phyloP scores from a whole-genome alignment of 2,797 vertebrate species.

The Eidolon dupreanum region DNA sequence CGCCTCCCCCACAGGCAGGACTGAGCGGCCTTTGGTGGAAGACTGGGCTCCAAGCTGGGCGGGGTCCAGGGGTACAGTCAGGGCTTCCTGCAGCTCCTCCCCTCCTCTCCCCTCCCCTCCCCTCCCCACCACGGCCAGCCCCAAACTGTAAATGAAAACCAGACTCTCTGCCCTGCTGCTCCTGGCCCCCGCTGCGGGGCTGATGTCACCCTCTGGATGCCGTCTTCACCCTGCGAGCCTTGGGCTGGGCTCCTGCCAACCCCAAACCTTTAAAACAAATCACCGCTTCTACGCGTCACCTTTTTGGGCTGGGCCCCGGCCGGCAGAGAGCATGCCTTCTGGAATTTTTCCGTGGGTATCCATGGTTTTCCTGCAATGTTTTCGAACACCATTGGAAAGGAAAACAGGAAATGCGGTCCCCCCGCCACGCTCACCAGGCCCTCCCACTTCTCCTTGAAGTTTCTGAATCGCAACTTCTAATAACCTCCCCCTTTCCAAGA shows the following conservation, averaged over 20 bases:
- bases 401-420: constrained; percentile 71
- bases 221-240: constrained; percentile 30
- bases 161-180: constrained; percentile 54
- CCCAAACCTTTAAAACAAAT: neutral
- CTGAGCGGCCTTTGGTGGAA: constrained; percentile 61
- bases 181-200: constrained; percentile 66
- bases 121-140: constrained; percentile 57
- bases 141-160: constrained; percentile 85
- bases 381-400: constrained; percentile 13
- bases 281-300: constrained; percentile 38
- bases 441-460: constrained; percentile 59
- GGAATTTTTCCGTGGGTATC: constrained; percentile 56
- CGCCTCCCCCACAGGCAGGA: too few relatives aligned
- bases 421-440: constrained; percentile 65
- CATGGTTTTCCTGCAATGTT: neutral
- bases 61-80: constrained; percentile 69
- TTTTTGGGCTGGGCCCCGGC: constrained; percentile 55
- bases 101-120: neutral
- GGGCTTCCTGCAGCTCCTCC: constrained; percentile 73
- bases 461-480: constrained; percentile 65
- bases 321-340: neutral
- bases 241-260: constrained; percentile 36
- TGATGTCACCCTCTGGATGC: constrained; percentile 82
- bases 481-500: constrained; percentile 39
- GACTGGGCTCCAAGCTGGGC: constrained; percentile 72